Base-by-base conservation (phyloP, 2,888 invertebrate genomes). In the Leptogaster cylindrica region DNA sequence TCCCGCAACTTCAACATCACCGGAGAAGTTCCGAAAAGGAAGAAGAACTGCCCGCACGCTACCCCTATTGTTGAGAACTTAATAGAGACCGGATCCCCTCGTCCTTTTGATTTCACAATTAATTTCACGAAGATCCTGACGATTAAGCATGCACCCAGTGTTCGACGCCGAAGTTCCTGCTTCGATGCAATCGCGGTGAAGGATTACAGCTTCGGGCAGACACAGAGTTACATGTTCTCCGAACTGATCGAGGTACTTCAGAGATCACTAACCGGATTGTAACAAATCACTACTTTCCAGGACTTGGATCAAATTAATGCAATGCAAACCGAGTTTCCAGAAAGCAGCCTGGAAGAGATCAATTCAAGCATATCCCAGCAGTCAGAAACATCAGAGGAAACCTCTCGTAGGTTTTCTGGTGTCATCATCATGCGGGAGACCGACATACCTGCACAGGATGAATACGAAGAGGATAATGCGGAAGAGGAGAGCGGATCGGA, bases 121-220 rank as follows among this genome's bases (percentile, higher is more conserved):
- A 74, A 74, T 64, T 76, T 77, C 23, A 77, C 77, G 63, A 78
- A 78, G 71, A 66, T 76, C 31, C 73, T 81, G 2, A 76, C 76
- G 68, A 77, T 81, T 46, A 74, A 72, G 58, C 68, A 52, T 41
- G 23, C 67, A 7, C 18, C 46, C 6, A 31, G 12, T 4, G 28
- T 28, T 7, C 12, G 31, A 16, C 36, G 51, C 14, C n/a, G 52
- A 8, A 52, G 41, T 14, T 58, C 44, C 4, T 46, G 55, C 6
- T 27, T 46, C 8, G 55, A 55, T 55, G 23, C 44, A 2, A 20
- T 51, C 4, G 44, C 39, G 3, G 27, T 55, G 25, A 25, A 66
- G 6, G 66, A 50, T 10, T 23, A 18, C 6, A 23, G 27, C 14
- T 25, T 23, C 8, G 14, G 27, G 14, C 14, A 27, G n/a, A 36